Conservation (phyloP, 2,797 vertebrate genomes). For the Smutsia temminckii region DNA sequence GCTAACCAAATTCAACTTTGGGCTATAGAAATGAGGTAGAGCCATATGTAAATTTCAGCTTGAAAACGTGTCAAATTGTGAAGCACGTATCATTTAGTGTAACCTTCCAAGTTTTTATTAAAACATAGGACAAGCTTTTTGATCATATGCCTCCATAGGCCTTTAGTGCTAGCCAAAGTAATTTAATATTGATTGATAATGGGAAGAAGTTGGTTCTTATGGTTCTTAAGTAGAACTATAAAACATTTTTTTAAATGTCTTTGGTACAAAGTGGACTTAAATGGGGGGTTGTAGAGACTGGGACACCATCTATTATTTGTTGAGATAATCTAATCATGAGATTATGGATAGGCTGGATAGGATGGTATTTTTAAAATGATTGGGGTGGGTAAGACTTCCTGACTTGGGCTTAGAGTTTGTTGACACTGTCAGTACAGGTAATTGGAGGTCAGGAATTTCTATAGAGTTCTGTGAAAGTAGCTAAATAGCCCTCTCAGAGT, state of each 20-base stretch:
- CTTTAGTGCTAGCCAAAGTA: neutral
- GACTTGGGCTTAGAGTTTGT: neutral
- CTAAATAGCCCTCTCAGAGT: neutral
- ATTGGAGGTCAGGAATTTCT: neutral
- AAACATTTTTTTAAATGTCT: neutral
- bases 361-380: neutral
- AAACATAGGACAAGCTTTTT: neutral
- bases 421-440: neutral
- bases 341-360: neutral
- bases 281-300: neutral
- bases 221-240: no score
- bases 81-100: neutral
- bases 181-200: conserved; percentile 14
- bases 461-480: neutral
- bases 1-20: neutral
- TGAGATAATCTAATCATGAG: conserved; percentile 14
- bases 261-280: neutral
- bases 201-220: conserved; percentile 12
- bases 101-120: neutral
- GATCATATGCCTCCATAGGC: neutral
- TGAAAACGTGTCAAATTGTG: neutral
- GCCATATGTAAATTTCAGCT: neutral
- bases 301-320: neutral
- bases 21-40: conserved; percentile 4
- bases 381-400: neutral